Evolutionary conservation across 2,797 vertebrate genomes (phyloP), one percentile per base, ranked within the genome.

Genomic region (Morus bassanus): DNA sequence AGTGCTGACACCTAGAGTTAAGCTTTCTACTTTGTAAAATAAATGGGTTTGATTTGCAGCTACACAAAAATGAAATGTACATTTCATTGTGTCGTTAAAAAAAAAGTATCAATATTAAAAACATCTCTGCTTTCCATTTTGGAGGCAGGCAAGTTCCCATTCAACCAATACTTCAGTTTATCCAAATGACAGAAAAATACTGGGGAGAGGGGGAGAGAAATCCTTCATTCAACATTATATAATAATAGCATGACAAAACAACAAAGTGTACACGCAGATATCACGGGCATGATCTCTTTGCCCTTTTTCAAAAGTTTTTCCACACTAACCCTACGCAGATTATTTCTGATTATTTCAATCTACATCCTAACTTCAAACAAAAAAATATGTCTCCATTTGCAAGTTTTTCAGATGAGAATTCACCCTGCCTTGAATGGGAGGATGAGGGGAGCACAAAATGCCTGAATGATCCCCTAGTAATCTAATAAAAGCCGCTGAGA

Each of bases 1-100:
- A 95, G 95, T 97, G 92, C 93, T 97, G 96, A 97, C 94, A 97
- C 94, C 96, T 96, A 96, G 81, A 97, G 96, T 97, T 93, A 86
- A 94, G 81, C 85, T 65, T 89, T 81, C 68, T 78, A 8, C 85
- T 95, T 88, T 45, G 72, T 89, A 41, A 76, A 95, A 83, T 77
- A 54, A 81, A 93, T 59, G 59, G 16, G 54, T 91, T 89, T 93
- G 87, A 76, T 91, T 65, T 90, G 54, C 68, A 96, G 61, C 59
- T 83, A 73, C 30, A 7, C 39, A 69, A 68, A 81, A 43, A 75
- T 22, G 3, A 88, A 87, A 46, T 33, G 18, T 64, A 11, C 18
- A 35, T 37, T 56, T 83, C 33, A 50, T 18, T 6, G 16, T 70
- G 53, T 39, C n/a, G 24, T 87, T 96, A 41, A 4, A 15, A 76